These are phyloP conservation scores for Gouania willdenowi DNA, from an alignment of 2,797 vertebrate genomes.

Conservation along the genomic window DNA sequence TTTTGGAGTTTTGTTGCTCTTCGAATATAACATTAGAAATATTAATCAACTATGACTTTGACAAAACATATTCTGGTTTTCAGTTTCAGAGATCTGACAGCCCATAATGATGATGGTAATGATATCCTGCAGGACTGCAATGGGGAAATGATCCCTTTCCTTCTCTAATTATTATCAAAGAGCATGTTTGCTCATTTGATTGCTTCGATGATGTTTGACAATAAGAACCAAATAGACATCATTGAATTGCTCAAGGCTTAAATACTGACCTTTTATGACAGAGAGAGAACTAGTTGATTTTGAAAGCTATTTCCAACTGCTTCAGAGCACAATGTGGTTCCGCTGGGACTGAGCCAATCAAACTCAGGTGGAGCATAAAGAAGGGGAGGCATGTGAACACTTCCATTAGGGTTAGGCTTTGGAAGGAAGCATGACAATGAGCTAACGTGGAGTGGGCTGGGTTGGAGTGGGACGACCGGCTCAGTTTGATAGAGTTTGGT, in stretches of 20 bases:
- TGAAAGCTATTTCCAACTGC: slow-evolving; percentile 9
- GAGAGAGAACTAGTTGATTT: slow-evolving; percentile 15
- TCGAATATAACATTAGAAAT: no score
- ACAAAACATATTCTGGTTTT: no score
- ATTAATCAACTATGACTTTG: no score
- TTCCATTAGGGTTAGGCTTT: slow-evolving; percentile 38
- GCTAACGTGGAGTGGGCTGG: slow-evolving; percentile 31
- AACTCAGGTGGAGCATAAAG: slow-evolving; percentile 1
- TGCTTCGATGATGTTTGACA: slow-evolving; percentile 7
- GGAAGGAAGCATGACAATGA: slow-evolving; percentile 19
- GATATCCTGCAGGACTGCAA: neutral
- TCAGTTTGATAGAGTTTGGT: slow-evolving; percentile 40
- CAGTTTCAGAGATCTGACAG: no score
- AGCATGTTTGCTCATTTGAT: slow-evolving; percentile 1
- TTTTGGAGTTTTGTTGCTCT: no score
- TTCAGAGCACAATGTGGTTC: slow-evolving; percentile 3
- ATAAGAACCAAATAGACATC: slow-evolving; percentile 24
- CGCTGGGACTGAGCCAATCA: slow-evolving; percentile 13
- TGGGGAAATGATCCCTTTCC: slow-evolving; percentile 13
- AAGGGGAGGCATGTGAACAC: neutral
- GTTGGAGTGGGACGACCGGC: slow-evolving; percentile 26
- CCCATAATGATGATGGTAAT: no score
- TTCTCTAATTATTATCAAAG: slow-evolving; percentile 17
- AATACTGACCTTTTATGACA: slow-evolving; percentile 13
- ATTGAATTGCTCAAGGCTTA: slow-evolving; percentile 4